Base-by-base conservation (phyloP, 2,797 vertebrate species). In the Philypnodon macrostomus region DNA sequence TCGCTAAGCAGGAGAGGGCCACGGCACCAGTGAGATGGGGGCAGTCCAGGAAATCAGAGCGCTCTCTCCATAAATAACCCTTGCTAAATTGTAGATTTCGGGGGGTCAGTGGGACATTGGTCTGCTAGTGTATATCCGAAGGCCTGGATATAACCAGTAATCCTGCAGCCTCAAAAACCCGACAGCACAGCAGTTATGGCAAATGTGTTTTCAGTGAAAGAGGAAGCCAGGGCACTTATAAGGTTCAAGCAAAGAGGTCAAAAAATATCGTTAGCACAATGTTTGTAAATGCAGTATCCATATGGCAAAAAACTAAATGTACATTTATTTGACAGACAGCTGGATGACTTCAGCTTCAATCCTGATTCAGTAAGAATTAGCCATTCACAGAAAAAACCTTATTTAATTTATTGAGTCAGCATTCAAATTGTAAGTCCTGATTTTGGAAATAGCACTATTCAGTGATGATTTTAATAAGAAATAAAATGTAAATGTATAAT, bases 11-110 rank as follows among this genome's bases (percentile, higher is more conserved):
- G 58, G 53, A 56, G 60, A 71, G 53, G 65, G 75, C 67, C 71
- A 54, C 67, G 67, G 64, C 70, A 57, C 21, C 55, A 70, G 76
- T 67, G 66, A 57, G 64, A 60, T n/a, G 65, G 44, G 61, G 69
- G 46, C 75, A 73, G 72, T 75, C 81, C 84, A 58, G 67, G 70
- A 46, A 35, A 67, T 68, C 53, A 53, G 66, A 64, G 83, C 69
- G 65, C 67, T 59, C 61, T 30, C 59, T 75, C 72, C 75, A 75
- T 74, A 87, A 86, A 85, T 84, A 87, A 81, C 80, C 79, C 63
- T 66, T n/a, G 70, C 67, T 83, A 86, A 83, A 83, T 85, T 84
- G 76, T 73, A 66, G 77, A 77, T 77, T 86, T 81, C 83, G 72
- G 70, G 77, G 80, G 85, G 85, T 88, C 87, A 87, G 71, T 76